Evolutionary conservation across 2,113 vertebrate genomes (phyloP).

Genomic region (Aptenodytes forsteri): DNA sequence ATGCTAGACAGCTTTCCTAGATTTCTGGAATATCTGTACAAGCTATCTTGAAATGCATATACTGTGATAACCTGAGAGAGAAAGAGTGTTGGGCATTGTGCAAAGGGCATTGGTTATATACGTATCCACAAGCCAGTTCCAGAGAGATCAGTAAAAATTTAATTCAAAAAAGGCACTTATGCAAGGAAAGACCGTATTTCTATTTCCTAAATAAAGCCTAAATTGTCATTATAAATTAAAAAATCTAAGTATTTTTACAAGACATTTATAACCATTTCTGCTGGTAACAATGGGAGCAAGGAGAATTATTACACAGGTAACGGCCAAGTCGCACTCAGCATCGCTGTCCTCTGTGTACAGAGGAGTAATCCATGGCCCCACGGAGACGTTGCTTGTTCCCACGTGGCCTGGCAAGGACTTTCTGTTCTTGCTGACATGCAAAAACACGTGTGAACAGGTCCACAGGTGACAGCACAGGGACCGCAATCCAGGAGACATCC

Average conservation of each 20-base stretch:
- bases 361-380: neutral
- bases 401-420: neutral
- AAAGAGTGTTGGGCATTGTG: neutral
- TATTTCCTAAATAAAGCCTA: neutral
- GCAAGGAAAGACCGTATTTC: neutral
- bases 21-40: neutral
- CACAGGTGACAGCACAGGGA: neutral
- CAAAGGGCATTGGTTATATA: neutral
- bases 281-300: neutral
- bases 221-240: neutral
- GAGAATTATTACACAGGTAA: neutral
- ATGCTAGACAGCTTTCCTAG: neutral
- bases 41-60: neutral
- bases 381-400: neutral
- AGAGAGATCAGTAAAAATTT: neutral
- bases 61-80: neutral
- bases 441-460: neutral
- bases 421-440: neutral
- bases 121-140: neutral
- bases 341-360: neutral
- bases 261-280: neutral
- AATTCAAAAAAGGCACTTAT: neutral
- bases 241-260: neutral
- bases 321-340: accelerated
- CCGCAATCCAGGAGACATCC: neutral